Base-by-base conservation (phyloP, 23 tunicate species). In the Corella eumyota region DNA sequence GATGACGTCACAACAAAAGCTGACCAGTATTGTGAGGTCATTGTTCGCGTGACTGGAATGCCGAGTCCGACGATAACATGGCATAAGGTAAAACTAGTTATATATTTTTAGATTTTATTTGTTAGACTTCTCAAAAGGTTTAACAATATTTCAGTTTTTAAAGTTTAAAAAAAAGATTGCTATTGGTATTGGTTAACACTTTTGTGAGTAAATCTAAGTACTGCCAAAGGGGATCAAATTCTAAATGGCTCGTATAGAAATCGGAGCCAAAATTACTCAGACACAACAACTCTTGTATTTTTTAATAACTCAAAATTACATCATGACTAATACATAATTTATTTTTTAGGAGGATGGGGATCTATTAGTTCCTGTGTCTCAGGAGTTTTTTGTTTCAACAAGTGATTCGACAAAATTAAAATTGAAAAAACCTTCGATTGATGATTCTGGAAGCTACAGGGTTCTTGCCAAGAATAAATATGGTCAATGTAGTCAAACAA, bases 391-490 rank as follows among this genome's bases (percentile, higher is more conserved):
- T 30, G 47, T 74, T 32, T 25, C 31, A 1, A 67, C 92, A 7
- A 11, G 58, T 4, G 68, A 45, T 0, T 17, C 35, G 6, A 67
- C 60, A 2, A 85, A 77, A 38, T 60, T 85, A 32, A 68, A 71
- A 6, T 45, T 85, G 30, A 78, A 73, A 50, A 77, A 85, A 44
- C 62, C 80, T 2, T 63, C 60, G 28, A 24, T 67, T 17, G n/a
- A 34, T 19, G 79, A 92, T 29, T 62, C 80, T 0, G 98, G 98
- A 9, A 36, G 75, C 1, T 92, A 81, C 56, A 35, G 51, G 19
- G 71, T 92, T 21, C 59, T 70, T 13, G 85, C 77, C 2, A 81
- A 65, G 48, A 92, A 92, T 63, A 83, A 83, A 33, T 73, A 92
- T 54, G 98, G 98, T 29, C 73, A 83, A 45, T 72, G 65, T 28